Percentiles rank a stretch among this genome's conserved stretches.
phyloP scores from a whole-genome alignment of 2,888 invertebrate species.

The Drosophila demipolita region DNA sequence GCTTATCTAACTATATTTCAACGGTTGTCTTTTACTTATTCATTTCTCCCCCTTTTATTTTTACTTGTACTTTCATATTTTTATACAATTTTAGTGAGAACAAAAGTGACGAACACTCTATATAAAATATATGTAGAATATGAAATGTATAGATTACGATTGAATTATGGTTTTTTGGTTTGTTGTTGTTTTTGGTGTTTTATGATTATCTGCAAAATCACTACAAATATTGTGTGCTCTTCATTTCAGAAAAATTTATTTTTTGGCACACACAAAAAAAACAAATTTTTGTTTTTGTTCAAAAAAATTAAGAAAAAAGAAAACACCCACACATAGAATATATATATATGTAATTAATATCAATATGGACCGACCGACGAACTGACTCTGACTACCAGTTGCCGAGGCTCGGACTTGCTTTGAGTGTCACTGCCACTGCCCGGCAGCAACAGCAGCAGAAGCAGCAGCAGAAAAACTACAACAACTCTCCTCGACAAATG shows the following conservation, averaged over 20 bases:
- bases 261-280: slow-evolving; percentile 56
- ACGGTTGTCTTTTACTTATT: slow-evolving; percentile 46
- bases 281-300: slow-evolving; percentile 33
- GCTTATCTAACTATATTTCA: slow-evolving; percentile 65
- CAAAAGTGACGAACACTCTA: slow-evolving; percentile 33
- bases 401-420: slow-evolving; percentile 40
- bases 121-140: slow-evolving; percentile 16
- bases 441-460: slow-evolving; percentile 32
- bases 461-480: slow-evolving; percentile 19
- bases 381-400: slow-evolving; percentile 63
- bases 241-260: slow-evolving; percentile 31
- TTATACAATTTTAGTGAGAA: slow-evolving; percentile 57
- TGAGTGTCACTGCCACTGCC: slow-evolving; percentile 78
- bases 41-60: slow-evolving; percentile 14
- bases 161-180: slow-evolving; percentile 47
- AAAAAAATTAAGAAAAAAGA: slow-evolving; percentile 45
- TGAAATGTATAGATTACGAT: slow-evolving; percentile 27
- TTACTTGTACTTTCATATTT: slow-evolving; percentile 11
- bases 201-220: slow-evolving; percentile 63
- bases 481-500: slow-evolving; percentile 12
- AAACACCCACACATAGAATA: slow-evolving; percentile 54
- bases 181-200: slow-evolving; percentile 38
- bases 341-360: slow-evolving; percentile 44
- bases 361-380: slow-evolving; percentile 66
- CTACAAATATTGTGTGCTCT: slow-evolving; percentile 56